Evolutionary conservation across 2,113 vertebrate genomes (phyloP).

Genomic region (Propithecus coquereli): DNA sequence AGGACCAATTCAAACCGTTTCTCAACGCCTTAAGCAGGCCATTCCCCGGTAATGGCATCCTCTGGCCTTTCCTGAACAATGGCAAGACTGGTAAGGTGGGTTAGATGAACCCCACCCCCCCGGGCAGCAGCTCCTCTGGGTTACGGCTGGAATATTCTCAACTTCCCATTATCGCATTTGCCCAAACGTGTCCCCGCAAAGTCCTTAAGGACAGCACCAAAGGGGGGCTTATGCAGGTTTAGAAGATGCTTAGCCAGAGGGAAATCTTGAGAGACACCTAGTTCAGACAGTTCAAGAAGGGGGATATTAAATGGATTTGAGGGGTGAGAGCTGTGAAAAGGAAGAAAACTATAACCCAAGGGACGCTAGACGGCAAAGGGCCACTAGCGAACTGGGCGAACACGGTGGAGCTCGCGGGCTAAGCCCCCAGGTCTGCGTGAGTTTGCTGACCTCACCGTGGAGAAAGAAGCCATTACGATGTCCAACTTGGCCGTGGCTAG

Average conservation of each 20-base stretch:
- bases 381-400: too few relatives aligned
- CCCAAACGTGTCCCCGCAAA: not conserved
- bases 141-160: not conserved
- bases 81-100: too few relatives aligned
- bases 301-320: not conserved
- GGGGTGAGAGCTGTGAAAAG: not conserved
- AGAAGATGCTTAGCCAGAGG: not conserved
- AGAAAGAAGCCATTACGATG: not conserved
- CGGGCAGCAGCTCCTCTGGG: not conserved
- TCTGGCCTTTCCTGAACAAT: not conserved
- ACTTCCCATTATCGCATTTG: not conserved
- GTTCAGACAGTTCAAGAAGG: not conserved
- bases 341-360: not conserved
- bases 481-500: not conserved
- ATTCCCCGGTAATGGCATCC: not conserved
- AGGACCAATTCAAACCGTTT: not conserved
- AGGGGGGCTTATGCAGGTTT: not conserved
- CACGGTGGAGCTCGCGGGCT: too few relatives aligned
- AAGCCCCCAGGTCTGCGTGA: not conserved
- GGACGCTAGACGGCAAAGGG: too few relatives aligned
- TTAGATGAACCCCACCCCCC: not conserved
- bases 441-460: not conserved
- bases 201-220: not conserved
- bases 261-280: not conserved
- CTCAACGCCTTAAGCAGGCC: not conserved